Conservation (phyloP, 2,113 vertebrate genomes). For the Ophiodon elongatus region DNA sequence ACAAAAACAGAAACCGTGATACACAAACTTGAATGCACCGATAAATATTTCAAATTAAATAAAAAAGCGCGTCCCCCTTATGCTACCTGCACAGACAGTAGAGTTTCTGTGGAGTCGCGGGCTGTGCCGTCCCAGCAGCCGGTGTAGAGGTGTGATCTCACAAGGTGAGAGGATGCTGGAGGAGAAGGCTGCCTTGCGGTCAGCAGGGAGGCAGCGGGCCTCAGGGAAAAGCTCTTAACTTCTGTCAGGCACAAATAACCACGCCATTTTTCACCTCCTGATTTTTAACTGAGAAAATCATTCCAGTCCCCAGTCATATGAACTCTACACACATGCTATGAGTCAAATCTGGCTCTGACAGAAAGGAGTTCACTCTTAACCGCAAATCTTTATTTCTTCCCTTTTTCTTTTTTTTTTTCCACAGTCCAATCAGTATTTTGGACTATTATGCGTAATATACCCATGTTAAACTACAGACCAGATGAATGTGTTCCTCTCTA, state of each 20-base stretch:
- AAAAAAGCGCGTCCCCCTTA: not conserved
- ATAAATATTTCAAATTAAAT: no score
- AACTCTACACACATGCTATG: constrained; percentile 83
- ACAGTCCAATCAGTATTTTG: not conserved
- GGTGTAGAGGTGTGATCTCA: constrained; percentile 67
- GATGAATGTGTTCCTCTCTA: not conserved
- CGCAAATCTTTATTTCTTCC: constrained; percentile 31
- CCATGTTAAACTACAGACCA: not conserved
- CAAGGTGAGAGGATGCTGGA: constrained; percentile 85
- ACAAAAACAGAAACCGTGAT: constrained; percentile 44
- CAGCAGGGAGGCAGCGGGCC: constrained; percentile 83
- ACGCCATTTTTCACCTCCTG: constrained; percentile 86
- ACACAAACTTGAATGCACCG: constrained; percentile 6
- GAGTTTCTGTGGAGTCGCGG: constrained; percentile 1
- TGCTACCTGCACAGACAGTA: constrained; percentile 25
- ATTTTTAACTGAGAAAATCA: constrained; percentile 86
- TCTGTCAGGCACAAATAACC: constrained; percentile 89
- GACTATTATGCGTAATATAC: not conserved
- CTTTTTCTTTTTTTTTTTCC: not conserved
- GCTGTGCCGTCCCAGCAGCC: constrained; percentile 67
- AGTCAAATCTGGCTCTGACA: constrained; percentile 79
- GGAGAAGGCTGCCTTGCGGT: constrained; percentile 83
- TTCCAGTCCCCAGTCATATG: constrained; percentile 83
- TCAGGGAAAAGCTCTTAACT: constrained; percentile 88
- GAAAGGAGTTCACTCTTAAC: constrained; percentile 42